A percentile compares a stretch with the other conserved stretches of the same genome.
Evolutionary conservation across 2,888 invertebrate species (phyloP).

Genomic region (Drosophila silvestris): DNA sequence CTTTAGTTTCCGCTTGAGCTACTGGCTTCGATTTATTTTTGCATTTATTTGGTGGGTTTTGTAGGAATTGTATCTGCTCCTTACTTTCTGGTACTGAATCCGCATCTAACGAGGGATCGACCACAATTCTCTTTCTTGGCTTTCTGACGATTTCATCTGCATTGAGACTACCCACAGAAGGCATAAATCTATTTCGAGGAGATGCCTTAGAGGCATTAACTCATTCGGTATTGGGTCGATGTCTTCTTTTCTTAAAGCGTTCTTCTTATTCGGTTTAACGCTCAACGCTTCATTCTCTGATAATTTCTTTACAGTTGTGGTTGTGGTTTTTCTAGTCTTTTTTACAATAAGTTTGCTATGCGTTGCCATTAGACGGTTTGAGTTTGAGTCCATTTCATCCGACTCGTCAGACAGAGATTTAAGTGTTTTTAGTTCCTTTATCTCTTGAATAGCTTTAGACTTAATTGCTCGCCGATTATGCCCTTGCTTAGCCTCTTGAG

Average conservation of each 20-base stretch:
- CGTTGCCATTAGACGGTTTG: neutral
- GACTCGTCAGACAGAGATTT: neutral
- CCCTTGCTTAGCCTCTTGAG: neutral
- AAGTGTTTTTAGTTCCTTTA: neutral
- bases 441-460: neutral
- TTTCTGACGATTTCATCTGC: constrained; percentile 4
- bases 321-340: neutral
- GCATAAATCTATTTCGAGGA: neutral
- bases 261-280: constrained; percentile 10
- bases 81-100: constrained; percentile 22
- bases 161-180: constrained; percentile 3
- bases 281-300: neutral
- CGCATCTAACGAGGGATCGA: neutral
- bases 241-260: neutral
- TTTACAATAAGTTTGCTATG: neutral
- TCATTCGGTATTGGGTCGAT: neutral
- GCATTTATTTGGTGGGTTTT: neutral
- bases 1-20: neutral
- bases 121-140: constrained; percentile 1
- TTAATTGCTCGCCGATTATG: neutral
- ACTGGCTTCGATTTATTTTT: constrained; percentile 5
- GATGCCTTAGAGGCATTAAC: neutral
- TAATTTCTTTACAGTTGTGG: neutral
- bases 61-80: neutral
- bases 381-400: neutral